phyloP scores from a whole-genome alignment of 2,797 vertebrate genomes.

The Amniataba percoides region DNA sequence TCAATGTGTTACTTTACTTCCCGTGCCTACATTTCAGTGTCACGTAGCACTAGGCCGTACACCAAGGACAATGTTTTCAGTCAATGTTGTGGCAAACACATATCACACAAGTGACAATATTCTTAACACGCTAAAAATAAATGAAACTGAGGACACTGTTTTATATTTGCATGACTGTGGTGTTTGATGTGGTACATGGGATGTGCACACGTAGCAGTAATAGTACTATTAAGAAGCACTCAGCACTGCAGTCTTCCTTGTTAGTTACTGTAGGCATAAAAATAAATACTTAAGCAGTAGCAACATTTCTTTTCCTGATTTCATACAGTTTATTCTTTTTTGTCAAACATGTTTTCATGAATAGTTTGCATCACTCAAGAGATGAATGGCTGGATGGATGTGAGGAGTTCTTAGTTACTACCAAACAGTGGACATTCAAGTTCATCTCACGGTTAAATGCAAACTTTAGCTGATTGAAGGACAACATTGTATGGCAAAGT shows the following conservation, averaged over 20 bases:
- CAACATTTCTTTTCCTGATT: background rate
- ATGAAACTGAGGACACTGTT: background rate
- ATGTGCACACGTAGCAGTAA: background rate
- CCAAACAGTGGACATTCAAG: background rate
- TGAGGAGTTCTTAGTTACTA: background rate
- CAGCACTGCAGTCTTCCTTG: background rate
- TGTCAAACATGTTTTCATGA: background rate
- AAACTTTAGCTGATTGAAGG: background rate
- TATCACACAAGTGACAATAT: background rate
- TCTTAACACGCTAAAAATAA: background rate
- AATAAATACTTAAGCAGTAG: background rate
- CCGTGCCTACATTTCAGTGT: background rate
- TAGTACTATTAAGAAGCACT: background rate
- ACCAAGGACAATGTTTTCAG: background rate
- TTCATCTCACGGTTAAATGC: background rate
- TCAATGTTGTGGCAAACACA: background rate
- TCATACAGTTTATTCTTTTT: background rate
- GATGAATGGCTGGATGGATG: background rate
- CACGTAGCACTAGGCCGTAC: background rate
- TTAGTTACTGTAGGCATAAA: background rate
- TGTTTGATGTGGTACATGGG: background rate
- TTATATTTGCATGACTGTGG: background rate
- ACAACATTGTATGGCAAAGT: background rate
- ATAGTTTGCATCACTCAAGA: background rate
- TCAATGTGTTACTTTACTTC: conserved; percentile 13